These are phyloP conservation scores for Laterallus jamaicensis DNA, from an alignment of 2,113 vertebrate genomes.

Conservation along the genomic window DNA sequence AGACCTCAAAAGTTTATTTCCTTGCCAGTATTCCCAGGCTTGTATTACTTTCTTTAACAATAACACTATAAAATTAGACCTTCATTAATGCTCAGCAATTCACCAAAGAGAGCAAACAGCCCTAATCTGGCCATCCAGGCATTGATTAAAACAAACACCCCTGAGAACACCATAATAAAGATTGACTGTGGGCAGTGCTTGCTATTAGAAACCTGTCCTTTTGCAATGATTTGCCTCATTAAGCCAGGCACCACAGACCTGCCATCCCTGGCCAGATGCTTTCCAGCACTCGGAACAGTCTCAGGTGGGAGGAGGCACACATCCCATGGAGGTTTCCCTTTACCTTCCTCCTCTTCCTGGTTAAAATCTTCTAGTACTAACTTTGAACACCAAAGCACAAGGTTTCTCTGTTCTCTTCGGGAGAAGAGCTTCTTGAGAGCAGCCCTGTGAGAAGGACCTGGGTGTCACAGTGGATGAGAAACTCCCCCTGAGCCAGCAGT, in stretches of 20 bases:
- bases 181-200: background rate
- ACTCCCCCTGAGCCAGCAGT: no score
- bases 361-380: background rate
- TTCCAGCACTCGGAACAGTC: background rate
- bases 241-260: fast-evolving
- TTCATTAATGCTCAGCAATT: background rate
- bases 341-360: background rate
- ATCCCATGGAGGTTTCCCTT: background rate
- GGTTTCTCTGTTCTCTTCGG: background rate
- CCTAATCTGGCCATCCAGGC: background rate
- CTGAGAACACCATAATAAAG: background rate
- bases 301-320: background rate
- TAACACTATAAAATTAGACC: conserved; percentile 20
- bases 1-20: conserved; percentile 28
- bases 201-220: background rate
- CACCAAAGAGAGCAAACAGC: background rate
- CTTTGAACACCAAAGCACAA: background rate
- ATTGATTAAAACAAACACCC: background rate
- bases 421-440: no score
- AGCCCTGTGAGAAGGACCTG: no score
- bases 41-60: background rate
- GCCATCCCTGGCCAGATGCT: background rate
- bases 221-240: background rate
- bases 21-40: background rate
- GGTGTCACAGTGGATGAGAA: no score